Evolutionary conservation across 2,888 invertebrate species (phyloP).

Genomic region (Drosophila imparisetae): DNA sequence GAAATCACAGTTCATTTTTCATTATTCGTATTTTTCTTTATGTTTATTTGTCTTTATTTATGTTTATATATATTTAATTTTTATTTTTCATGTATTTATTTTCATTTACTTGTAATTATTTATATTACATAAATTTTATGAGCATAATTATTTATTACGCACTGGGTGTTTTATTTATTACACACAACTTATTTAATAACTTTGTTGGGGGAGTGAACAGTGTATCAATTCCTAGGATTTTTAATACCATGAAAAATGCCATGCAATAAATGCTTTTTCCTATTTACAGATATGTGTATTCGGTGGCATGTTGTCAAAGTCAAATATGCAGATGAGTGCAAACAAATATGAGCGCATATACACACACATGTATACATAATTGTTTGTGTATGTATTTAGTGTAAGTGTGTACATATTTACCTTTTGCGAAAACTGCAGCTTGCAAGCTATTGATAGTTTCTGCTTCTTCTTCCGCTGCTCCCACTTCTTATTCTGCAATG

Average conservation of each 20-base stretch:
- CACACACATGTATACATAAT: neutral
- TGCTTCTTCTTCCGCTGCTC: neutral
- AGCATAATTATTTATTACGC: too few species aligned
- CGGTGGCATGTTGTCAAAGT: constrained; percentile 4
- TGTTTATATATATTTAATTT: neutral
- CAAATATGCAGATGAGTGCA: neutral
- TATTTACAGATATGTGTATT: neutral
- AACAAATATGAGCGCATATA: neutral
- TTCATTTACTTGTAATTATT: neutral
- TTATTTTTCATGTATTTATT: neutral
- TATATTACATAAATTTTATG: neutral
- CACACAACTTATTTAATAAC: neutral
- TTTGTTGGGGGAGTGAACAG: neutral
- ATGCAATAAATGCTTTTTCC: neutral
- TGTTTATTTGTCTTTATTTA: neutral
- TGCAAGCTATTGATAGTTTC: neutral
- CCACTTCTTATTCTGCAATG: neutral
- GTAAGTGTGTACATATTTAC: neutral
- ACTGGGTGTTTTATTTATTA: too few species aligned
- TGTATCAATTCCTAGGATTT: neutral
- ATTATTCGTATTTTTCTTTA: neutral
- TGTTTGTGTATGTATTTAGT: neutral
- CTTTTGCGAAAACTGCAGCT: neutral
- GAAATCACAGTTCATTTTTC: neutral
- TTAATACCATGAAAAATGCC: neutral